Conservation (phyloP, 1,140 invertebrate genomes). For the Pachyrhynchus sulphureomaculatus region DNA sequence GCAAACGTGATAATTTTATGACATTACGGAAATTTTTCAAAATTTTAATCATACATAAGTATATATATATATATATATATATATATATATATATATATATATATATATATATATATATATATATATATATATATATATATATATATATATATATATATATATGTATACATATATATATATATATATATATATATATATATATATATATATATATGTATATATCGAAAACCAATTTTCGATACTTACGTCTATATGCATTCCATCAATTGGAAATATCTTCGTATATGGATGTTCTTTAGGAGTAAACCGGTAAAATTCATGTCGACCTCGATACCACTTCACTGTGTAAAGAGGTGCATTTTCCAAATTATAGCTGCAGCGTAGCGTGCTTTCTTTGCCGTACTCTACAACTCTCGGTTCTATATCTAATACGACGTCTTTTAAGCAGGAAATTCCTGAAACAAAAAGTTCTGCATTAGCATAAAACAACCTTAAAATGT, state of each 20-base stretch:
- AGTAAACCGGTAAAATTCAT: constrained; percentile 77
- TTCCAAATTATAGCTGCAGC: constrained; percentile 73
- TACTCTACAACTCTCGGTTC: constrained; percentile 63
- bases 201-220: too few species aligned
- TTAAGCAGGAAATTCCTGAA: constrained; percentile 51
- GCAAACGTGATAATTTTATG: too few species aligned
- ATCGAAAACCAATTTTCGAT: too few species aligned
- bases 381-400: constrained; percentile 65
- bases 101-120: too few species aligned
- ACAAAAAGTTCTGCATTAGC: constrained; percentile 15
- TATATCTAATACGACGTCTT: constrained; percentile 55
- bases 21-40: too few species aligned
- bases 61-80: too few species aligned
- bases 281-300: constrained; percentile 66
- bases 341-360: constrained; percentile 74
- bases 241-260: constrained; percentile 78
- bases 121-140: too few species aligned
- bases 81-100: too few species aligned
- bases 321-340: constrained; percentile 79
- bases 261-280: constrained; percentile 69
- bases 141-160: too few species aligned
- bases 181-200: too few species aligned
- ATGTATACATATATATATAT: too few species aligned
- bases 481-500: background rate
- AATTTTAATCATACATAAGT: too few species aligned